Percentiles rank a stretch among this genome's conserved stretches.
Conservation (phyloP, 2,888 invertebrate genomes). For the Hydraecia micacea region DNA sequence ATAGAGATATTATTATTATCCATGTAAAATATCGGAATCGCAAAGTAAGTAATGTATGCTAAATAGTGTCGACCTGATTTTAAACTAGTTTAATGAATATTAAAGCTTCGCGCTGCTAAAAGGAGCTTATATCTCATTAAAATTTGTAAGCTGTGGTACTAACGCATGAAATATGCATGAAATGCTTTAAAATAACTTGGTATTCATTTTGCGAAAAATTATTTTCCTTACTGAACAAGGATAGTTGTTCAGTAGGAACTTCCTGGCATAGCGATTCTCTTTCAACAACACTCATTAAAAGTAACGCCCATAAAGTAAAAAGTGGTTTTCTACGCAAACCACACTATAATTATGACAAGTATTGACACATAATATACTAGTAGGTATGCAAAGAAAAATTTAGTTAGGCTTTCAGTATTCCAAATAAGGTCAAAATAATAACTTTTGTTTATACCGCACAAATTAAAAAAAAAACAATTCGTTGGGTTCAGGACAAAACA, state of each 20-base stretch:
- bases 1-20: background rate
- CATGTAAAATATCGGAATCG: background rate
- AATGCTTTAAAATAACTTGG: background rate
- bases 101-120: background rate
- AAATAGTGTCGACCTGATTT: background rate
- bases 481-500: background rate
- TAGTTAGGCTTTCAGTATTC: background rate
- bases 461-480: background rate
- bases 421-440: background rate
- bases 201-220: background rate
- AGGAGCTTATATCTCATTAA: constrained; percentile 7
- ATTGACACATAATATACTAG: background rate
- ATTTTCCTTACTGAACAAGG: background rate
- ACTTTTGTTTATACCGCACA: background rate
- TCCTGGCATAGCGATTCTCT: too few species aligned
- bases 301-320: background rate
- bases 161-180: background rate
- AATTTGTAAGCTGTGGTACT: background rate
- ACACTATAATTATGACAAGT: background rate
- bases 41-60: background rate
- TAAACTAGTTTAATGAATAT: constrained; percentile 11
- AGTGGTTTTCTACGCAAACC: background rate
- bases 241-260: background rate
- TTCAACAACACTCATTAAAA: background rate
- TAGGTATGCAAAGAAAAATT: background rate